These are phyloP conservation scores for Thamnaconus septentrionalis DNA, from an alignment of 2,113 vertebrate genomes.

Conservation along the genomic window DNA sequence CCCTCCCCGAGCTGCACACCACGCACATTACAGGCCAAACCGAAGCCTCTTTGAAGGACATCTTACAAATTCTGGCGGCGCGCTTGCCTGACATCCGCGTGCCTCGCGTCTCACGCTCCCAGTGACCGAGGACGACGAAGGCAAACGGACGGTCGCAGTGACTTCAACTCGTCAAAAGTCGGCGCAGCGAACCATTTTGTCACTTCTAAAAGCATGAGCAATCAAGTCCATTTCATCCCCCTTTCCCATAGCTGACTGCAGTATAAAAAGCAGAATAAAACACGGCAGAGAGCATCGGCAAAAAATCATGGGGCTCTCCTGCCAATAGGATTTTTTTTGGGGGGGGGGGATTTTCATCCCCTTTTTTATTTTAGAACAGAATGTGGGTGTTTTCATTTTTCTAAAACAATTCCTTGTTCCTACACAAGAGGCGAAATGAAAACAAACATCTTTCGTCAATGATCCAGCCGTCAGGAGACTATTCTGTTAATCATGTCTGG, in stretches of 20 bases:
- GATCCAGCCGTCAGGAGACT: constrained; percentile 34
- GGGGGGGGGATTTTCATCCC: too few relatives aligned
- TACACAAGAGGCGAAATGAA: constrained; percentile 18
- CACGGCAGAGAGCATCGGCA: constrained; percentile 7
- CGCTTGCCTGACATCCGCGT: background rate
- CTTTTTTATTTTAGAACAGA: too few relatives aligned
- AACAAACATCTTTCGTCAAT: constrained; percentile 48
- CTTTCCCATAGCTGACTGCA: constrained; percentile 34
- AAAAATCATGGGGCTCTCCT: constrained; percentile 35
- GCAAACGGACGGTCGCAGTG: constrained; percentile 24
- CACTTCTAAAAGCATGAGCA: constrained; percentile 35
- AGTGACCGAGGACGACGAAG: constrained; percentile 26
- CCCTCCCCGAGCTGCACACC: background rate
- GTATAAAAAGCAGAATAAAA: constrained; percentile 52
- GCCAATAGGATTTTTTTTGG: background rate
- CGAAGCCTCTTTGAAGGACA: background rate
- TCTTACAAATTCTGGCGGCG: background rate
- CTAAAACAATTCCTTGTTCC: constrained; percentile 33
- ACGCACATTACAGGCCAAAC: background rate
- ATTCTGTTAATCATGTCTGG: constrained; percentile 41
- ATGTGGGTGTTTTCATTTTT: constrained; percentile 2
- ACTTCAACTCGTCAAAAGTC: constrained; percentile 21
- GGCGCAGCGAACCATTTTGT: constrained; percentile 39
- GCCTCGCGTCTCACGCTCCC: constrained; percentile 3
- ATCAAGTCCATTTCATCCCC: constrained; percentile 51